Base-by-base conservation (phyloP, 2,797 vertebrate species). In the Nothura maculosa region DNA sequence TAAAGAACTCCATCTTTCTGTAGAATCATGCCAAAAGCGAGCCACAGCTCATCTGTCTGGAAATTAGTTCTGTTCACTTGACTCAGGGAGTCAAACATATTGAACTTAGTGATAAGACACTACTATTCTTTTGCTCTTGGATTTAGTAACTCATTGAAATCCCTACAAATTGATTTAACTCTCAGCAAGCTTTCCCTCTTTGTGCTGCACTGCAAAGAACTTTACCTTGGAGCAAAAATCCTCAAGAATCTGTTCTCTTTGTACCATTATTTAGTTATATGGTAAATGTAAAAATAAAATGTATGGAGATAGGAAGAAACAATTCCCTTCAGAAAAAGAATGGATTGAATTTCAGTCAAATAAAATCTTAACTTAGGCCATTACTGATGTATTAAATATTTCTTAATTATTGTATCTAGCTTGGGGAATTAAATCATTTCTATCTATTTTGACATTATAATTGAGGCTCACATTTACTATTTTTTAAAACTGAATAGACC, bases 391-490 rank as follows among this genome's bases (percentile, higher is more conserved):
- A 72, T 58, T 87, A 82, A 81, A 60, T 45, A 3, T 2, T 66
- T 92, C 55, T 63, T 45, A 87, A 57, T 88, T 60, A 68, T 72
- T 84, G 30, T 52, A 38, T 54, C 38, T 22, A 43, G 34, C 18
- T 58, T 68, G 27, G 75, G 34, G 91, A 91, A 88, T 19, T 91
- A 86, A 84, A 43, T 64, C 4, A 87, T 89, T 96, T 88, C 42
- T 55, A 48, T 55, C 30, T 74, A 54, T 88, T 84, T 74, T 81
- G 60, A 69, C 50, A 63, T 81, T 34, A 42, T 73, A 94, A 88
- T 84, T 84, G 60, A 81, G 32, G 22, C 40, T 73, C 34, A 66
- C 20, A 64, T 79, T 61, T 42, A 76, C 11, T 36, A 48, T 88
- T 90, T 81, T 81, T 50, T 88, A 92, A 66, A 81, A 81, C 18